phyloP scores from a whole-genome alignment of 23 tunicate species.

The Oikopleura dioica region DNA sequence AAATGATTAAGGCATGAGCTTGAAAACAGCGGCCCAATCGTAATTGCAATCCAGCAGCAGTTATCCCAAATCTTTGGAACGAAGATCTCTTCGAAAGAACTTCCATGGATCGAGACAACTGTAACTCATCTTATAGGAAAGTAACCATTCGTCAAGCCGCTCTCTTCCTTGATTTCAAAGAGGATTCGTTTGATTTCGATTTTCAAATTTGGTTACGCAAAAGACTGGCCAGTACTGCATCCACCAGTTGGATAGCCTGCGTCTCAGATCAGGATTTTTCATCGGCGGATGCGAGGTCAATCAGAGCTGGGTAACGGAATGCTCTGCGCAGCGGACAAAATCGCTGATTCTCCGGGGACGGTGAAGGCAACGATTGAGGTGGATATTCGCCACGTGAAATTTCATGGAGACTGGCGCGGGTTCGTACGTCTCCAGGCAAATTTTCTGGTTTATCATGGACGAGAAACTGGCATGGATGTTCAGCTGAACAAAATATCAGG shows the following conservation, averaged over 20 bases:
- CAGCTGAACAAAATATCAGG: not conserved
- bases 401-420: conserved; percentile 2
- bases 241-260: conserved; percentile 1
- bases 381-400: not conserved
- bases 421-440: not conserved
- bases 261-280: not conserved
- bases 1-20: too few species aligned
- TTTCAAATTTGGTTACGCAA: not conserved
- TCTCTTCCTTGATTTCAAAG: too few species aligned
- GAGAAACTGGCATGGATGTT: conserved; percentile 10
- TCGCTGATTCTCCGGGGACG: conserved; percentile 1
- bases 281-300: not conserved
- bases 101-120: too few species aligned
- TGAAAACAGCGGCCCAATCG: too few species aligned
- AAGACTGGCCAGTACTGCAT: not conserved
- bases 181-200: too few species aligned
- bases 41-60: too few species aligned
- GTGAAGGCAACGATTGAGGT: not conserved
- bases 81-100: too few species aligned
- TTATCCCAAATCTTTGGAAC: too few species aligned
- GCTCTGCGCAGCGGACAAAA: not conserved
- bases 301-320: not conserved
- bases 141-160: too few species aligned
- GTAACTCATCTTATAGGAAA: too few species aligned
- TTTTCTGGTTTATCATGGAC: conserved; percentile 8